phyloP scores from a whole-genome alignment of 1,140 invertebrate species.

The Wasmannia auropunctata region DNA sequence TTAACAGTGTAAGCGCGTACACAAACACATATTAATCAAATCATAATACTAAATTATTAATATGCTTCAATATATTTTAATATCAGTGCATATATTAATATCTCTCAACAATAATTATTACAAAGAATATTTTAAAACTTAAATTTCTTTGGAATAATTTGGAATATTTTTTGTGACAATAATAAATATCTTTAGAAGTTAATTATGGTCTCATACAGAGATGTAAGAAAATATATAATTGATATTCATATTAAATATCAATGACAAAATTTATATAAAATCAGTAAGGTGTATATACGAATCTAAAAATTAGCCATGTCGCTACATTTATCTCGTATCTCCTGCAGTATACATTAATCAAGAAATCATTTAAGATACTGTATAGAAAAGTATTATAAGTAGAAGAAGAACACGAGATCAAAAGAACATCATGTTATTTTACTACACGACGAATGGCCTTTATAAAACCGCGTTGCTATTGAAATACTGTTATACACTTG shows the following conservation, averaged over 20 bases:
- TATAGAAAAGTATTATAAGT: background rate
- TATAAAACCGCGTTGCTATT: constrained; percentile 17
- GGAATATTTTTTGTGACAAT: background rate
- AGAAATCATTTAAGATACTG: constrained; percentile 18
- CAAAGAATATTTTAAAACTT: background rate
- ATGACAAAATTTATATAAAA: background rate
- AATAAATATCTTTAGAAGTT: background rate
- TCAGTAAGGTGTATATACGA: background rate
- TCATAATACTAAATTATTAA: background rate
- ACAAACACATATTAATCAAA: background rate
- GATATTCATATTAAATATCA: background rate
- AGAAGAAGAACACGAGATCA: constrained; percentile 16
- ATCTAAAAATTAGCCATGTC: background rate
- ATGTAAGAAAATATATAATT: background rate
- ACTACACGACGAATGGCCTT: background rate
- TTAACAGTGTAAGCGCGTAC: too few species aligned
- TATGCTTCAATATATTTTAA: background rate
- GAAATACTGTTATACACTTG: background rate
- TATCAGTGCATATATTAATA: background rate
- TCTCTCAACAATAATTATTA: background rate
- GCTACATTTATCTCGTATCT: background rate
- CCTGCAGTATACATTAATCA: constrained; percentile 17
- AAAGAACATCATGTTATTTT: background rate
- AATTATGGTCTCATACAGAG: background rate
- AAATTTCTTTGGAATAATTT: background rate